phyloP scores from a whole-genome alignment of 2,888 invertebrate genomes.

The Orthosia cruda region DNA sequence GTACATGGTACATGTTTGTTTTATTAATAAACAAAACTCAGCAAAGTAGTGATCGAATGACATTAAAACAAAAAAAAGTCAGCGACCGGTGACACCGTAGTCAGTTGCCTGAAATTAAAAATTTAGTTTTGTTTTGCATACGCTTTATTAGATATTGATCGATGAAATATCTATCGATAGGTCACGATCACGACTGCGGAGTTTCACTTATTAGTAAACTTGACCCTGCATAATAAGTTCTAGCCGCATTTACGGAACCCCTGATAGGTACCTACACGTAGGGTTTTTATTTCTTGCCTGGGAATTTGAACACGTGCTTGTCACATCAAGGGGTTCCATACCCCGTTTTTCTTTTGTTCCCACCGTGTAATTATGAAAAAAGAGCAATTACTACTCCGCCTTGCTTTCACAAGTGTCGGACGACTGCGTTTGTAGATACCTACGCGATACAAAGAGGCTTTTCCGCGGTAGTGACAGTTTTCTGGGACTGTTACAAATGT shows the following conservation, averaged over 20 bases:
- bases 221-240: not conserved
- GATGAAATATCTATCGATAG: too few relatives aligned
- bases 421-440: not conserved
- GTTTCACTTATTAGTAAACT: too few relatives aligned
- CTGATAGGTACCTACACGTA: not conserved
- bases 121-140: too few relatives aligned
- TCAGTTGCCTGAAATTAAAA: too few relatives aligned
- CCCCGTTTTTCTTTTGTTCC: conserved; percentile 33
- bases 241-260: not conserved
- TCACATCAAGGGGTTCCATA: conserved; percentile 16
- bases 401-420: not conserved
- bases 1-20: too few relatives aligned
- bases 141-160: too few relatives aligned
- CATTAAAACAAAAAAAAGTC: too few relatives aligned
- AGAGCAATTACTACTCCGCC: conserved; percentile 30
- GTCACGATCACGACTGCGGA: too few relatives aligned
- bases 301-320: conserved; percentile 37
- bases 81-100: too few relatives aligned
- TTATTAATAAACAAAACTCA: too few relatives aligned
- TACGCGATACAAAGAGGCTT: conserved; percentile 4
- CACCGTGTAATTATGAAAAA: conserved; percentile 40
- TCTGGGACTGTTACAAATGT: too few relatives aligned
- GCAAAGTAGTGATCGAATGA: too few relatives aligned
- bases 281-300: conserved; percentile 21
- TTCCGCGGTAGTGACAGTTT: not conserved